Percentiles rank a stretch among this genome's conserved stretches.
phyloP scores from a whole-genome alignment of 2,888 invertebrate species.

The Drosophila kuntzei region DNA sequence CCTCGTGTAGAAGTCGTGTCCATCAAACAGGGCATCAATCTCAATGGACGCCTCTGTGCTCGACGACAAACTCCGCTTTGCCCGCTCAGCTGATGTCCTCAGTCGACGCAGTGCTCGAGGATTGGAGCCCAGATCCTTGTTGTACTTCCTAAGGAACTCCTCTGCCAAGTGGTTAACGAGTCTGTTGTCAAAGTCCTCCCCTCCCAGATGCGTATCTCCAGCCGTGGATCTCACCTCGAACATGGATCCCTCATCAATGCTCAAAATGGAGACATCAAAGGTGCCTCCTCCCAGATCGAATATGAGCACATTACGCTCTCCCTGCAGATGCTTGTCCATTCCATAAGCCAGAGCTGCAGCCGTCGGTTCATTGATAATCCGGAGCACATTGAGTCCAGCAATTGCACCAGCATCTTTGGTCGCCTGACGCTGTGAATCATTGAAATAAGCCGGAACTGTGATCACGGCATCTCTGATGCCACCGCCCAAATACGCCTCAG shows the following conservation, averaged over 20 bases:
- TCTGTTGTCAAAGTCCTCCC: constrained; percentile 94
- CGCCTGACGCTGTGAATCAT: constrained; percentile 95
- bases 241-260: constrained; percentile 94
- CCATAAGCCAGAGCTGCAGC: constrained; percentile 97
- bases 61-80: constrained; percentile 91
- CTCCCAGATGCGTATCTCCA: constrained; percentile 97
- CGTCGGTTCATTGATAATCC: constrained; percentile 97
- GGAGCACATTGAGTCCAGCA: constrained; percentile 94
- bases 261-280: constrained; percentile 97
- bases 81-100: constrained; percentile 91
- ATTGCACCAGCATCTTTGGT: constrained; percentile 97
- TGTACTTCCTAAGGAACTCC: constrained; percentile 93
- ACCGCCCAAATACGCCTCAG: constrained; percentile 94
- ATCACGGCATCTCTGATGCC: constrained; percentile 94
- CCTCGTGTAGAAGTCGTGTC: constrained; percentile 90
- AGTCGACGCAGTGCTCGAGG: constrained; percentile 89
- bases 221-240: constrained; percentile 98
- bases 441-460: constrained; percentile 96
- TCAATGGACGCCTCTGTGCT: constrained; percentile 91
- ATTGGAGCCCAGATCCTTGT: constrained; percentile 89
- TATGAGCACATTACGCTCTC: constrained; percentile 93
- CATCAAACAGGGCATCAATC: constrained; percentile 91
- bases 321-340: constrained; percentile 92
- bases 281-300: constrained; percentile 90
- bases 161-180: constrained; percentile 94